Conservation (phyloP, 2,888 invertebrate genomes). For the Netelia melanura region DNA sequence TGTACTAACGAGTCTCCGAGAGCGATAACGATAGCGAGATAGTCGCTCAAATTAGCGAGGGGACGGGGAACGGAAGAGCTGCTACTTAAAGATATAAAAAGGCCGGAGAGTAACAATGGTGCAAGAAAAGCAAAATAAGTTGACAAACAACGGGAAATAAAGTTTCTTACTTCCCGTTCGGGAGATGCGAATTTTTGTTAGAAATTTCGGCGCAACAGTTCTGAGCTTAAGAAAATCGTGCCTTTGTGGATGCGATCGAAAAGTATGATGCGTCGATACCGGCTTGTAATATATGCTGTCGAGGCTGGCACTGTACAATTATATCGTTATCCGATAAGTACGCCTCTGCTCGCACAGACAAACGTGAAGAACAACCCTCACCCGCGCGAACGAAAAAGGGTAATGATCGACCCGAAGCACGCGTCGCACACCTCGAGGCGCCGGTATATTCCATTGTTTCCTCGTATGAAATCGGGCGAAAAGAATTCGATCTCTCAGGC, state of each 20-base stretch:
- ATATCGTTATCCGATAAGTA: neutral
- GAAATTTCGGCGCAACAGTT: constrained; percentile 64
- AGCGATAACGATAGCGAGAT: constrained; percentile 58
- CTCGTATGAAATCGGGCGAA: no score
- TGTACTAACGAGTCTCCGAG: constrained; percentile 63
- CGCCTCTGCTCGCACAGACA: neutral
- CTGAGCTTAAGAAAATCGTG: constrained; percentile 68
- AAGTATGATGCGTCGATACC: constrained; percentile 73
- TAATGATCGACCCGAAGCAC: no score
- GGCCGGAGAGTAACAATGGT: constrained; percentile 40
- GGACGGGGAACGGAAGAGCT: constrained; percentile 23
- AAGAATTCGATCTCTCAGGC: no score
- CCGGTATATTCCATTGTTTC: no score
- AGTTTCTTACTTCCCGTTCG: neutral
- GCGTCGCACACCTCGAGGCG: no score
- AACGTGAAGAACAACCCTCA: no score
- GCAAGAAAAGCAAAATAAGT: constrained; percentile 5
- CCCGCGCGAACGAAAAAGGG: neutral
- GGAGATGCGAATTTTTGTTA: constrained; percentile 36
- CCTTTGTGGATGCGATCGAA: constrained; percentile 3
- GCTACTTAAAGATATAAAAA: constrained; percentile 46
- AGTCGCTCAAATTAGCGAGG: constrained; percentile 58
- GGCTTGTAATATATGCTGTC: constrained; percentile 73
- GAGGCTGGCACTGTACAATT: constrained; percentile 34
- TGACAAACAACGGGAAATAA: constrained; percentile 47